Evolutionary conservation across 2,113 vertebrate genomes (phyloP), one percentile per base, ranked within the genome.

Genomic region (Microcebus murinus): DNA sequence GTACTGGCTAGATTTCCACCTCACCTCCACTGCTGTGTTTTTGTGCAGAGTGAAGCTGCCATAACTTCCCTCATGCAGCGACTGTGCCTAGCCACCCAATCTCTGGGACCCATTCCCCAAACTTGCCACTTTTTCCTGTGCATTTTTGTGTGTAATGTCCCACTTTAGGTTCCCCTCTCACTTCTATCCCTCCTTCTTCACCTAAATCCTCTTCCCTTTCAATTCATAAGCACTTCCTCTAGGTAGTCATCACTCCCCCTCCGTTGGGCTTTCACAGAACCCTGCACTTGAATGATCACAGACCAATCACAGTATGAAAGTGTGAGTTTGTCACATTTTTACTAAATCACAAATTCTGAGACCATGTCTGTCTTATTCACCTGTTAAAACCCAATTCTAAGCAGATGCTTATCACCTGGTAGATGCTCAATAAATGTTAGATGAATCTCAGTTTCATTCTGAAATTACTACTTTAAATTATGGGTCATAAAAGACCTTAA

Each of bases 391-490:
- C 36, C 14, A 76, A 2, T 87, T 52, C 89, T 95, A 87, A 90
- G n/a, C 45, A 92, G 18, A 95, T 90, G 20, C 7, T 13, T 80
- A 45, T 4, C 3, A 88, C 8, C 81, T 83, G 45, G 52, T 34
- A 92, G 42, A 76, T 25, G 8, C 12, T 90, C 45, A 20, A 14
- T 73, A 90, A 76, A 86, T 74, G 15, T 55, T 83, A 87, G 17
- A 55, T 68, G n/a, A 31, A 68, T 52, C 10, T 77, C 77, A 92
- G 29, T 79, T 42, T 80, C 12, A 59, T 65, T 82, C n/a, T 59
- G 36, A 91, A 87, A 85, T 57, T 87, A 42, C 42, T 80, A 34
- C 31, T 87, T 55, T 70, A 81, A 92, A 73, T 76, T 79, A 52
- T n/a, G 34, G 21, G 23, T 52, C 45, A 70, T 39, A 74, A 81